A percentile compares a stretch with the other conserved stretches of the same genome.
Evolutionary conservation across 2,113 vertebrate species (phyloP).

Genomic region (Onychostruthus taczanowskii): DNA sequence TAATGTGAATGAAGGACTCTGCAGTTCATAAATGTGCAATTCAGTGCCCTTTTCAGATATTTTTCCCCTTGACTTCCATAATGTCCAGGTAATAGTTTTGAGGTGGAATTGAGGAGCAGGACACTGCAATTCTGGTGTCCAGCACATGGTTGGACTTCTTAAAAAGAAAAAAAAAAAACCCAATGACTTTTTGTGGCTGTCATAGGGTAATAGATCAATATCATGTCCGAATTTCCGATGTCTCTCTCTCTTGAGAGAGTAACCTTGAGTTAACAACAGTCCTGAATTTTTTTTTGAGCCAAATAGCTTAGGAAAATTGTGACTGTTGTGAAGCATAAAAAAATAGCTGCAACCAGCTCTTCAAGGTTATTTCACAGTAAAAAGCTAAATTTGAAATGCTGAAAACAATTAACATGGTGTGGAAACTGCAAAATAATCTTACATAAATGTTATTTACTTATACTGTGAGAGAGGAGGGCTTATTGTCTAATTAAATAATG

Average conservation of each 20-base stretch:
- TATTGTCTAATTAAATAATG: constrained; percentile 22
- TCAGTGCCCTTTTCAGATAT: background rate
- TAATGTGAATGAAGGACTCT: background rate
- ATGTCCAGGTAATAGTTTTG: background rate
- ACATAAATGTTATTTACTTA: constrained; percentile 1
- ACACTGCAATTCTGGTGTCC: background rate
- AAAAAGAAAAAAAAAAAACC: background rate
- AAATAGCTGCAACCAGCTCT: background rate
- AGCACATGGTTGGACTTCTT: background rate
- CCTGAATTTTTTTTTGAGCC: background rate
- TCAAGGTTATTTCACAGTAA: constrained; percentile 19
- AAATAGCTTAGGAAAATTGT: background rate
- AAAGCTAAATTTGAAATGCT: constrained; percentile 29
- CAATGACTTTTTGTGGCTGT: background rate
- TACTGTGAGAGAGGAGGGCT: background rate
- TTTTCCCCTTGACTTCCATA: background rate
- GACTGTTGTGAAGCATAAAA: background rate
- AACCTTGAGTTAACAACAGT: background rate
- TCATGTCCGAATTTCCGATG: background rate
- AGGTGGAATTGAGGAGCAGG: background rate
- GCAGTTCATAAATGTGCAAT: background rate
- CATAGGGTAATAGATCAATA: background rate
- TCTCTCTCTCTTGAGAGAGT: background rate
- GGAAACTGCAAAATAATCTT: constrained; percentile 8
- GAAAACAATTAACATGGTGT: background rate